Base-by-base conservation (phyloP, 2,888 invertebrate species). In the Yponomeuta malinellus region DNA sequence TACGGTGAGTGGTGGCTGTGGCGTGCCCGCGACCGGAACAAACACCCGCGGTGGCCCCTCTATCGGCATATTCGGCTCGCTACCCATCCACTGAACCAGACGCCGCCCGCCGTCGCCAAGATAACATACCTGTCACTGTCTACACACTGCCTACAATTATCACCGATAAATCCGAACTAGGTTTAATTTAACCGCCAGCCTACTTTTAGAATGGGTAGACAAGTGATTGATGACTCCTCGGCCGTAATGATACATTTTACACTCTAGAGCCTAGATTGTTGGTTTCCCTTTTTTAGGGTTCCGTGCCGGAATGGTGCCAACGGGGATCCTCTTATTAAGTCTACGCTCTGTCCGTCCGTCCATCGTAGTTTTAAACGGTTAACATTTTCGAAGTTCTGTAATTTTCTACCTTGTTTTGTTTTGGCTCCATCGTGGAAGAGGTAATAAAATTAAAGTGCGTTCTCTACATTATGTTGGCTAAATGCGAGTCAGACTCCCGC, bases 111-210 rank as follows among this genome's bases (percentile, higher is more conserved):
- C 77, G 72, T 72, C 71, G 72, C 64, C 70, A 69, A 75, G 78
- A 78, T 78, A 78, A 77, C 75, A 74, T 79, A 78, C 76, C 75
- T 75, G 75, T 73, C 73, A 73, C 71, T 71, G 67, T 68, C 65
- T 29, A 72, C 37, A 48, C 65, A 70, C 66, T 68, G 10, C 23
- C 59, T n/a, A 66, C 66, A 15, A 67, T 64, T 64, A 64, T 64
- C 67, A 67, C 43, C 67, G 67, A 67, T 67, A 67, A 43, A 33
- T 43, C 67, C n/a, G 37, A 67, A 67, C 67, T 67, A 33, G 67
- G 67, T 37, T n/a, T 6, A n/a, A 43, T 29, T 68, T 68, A 68
- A 48, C 68, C 68, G 12, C 12, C 48, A 52, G n/a, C 52, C n/a
- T 59, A 59, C 52, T 59, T 59, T 15, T 15, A 59, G 52, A 59